Evolutionary conservation across 2,888 invertebrate genomes (phyloP).

Genomic region (Elysia crispata): DNA sequence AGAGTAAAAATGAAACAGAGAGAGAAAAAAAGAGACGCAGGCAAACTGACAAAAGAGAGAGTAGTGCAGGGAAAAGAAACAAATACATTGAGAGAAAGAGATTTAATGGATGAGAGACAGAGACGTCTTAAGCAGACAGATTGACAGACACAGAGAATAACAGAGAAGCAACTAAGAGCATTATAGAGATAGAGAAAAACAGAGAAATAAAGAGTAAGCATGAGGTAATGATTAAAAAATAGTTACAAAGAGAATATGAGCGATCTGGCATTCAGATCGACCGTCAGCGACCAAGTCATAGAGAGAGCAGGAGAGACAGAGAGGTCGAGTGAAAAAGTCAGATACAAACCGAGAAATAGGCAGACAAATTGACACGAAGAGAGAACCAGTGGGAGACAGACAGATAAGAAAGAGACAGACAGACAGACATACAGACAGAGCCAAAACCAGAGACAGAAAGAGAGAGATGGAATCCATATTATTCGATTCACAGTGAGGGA

Average conservation of each 20-base stretch:
- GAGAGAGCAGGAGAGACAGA: conserved; percentile 9
- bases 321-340: neutral
- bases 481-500: too few species aligned
- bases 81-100: neutral
- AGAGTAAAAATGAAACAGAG: conserved; percentile 43
- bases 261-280: too few species aligned
- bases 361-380: neutral
- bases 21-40: conserved; percentile 25
- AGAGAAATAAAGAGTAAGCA: too few species aligned
- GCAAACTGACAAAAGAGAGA: conserved; percentile 9
- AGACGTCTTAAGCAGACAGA: too few species aligned
- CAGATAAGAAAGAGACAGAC: neutral
- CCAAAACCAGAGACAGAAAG: neutral
- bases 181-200: conserved; percentile 26
- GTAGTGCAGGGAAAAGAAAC: neutral
- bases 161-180: neutral
- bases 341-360: conserved; percentile 7
- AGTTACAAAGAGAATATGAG: too few species aligned
- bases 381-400: neutral
- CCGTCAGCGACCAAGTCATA: too few species aligned
- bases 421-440: neutral
- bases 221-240: too few species aligned
- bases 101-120: neutral
- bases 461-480: too few species aligned
- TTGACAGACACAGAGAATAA: neutral